A percentile compares a stretch with the other conserved stretches of the same genome.
Evolutionary conservation across 2,113 vertebrate genomes (phyloP).

Genomic region (Ageneiosus marmoratus): DNA sequence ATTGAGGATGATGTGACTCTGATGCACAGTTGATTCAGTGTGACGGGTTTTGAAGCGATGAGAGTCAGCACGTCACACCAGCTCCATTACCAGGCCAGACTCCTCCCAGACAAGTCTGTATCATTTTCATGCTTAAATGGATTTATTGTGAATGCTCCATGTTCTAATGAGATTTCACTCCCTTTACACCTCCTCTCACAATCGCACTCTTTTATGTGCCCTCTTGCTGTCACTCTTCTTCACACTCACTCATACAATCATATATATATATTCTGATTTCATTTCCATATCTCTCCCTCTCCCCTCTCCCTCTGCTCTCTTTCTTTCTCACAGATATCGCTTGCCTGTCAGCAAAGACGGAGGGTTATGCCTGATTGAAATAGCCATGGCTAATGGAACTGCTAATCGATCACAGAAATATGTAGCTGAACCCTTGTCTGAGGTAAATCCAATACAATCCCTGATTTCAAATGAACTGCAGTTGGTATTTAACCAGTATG

Average conservation of each 20-base stretch:
- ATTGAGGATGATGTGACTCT: slow-evolving; percentile 20
- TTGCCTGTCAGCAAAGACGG: slow-evolving; percentile 70
- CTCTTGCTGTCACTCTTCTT: slow-evolving; percentile 50
- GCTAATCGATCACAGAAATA: slow-evolving; percentile 67
- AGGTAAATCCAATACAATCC: slow-evolving; percentile 69
- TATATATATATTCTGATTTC: slow-evolving; percentile 32
- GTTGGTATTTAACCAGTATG: neutral
- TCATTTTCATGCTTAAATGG: slow-evolving; percentile 67
- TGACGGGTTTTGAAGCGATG: slow-evolving; percentile 49
- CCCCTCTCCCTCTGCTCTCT: slow-evolving; percentile 51
- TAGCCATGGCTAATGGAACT: slow-evolving; percentile 72
- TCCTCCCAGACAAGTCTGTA: slow-evolving; percentile 47
- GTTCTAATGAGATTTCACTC: slow-evolving; percentile 62
- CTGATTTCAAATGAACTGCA: slow-evolving; percentile 8
- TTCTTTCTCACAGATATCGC: slow-evolving; percentile 75
- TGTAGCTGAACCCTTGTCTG: slow-evolving; percentile 61
- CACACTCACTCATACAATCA: slow-evolving; percentile 57
- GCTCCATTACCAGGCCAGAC: slow-evolving; percentile 56
- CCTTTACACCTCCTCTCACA: slow-evolving; percentile 48
- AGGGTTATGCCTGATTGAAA: slow-evolving; percentile 80
- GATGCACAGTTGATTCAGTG: slow-evolving; percentile 22
- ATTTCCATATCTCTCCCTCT: slow-evolving; percentile 58
- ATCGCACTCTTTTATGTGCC: slow-evolving; percentile 54
- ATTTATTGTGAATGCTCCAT: slow-evolving; percentile 64
- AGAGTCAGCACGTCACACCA: slow-evolving; percentile 61